Evolutionary conservation across 1,140 invertebrate species (phyloP).

Genomic region (Pemphigus obesinymphae): DNA sequence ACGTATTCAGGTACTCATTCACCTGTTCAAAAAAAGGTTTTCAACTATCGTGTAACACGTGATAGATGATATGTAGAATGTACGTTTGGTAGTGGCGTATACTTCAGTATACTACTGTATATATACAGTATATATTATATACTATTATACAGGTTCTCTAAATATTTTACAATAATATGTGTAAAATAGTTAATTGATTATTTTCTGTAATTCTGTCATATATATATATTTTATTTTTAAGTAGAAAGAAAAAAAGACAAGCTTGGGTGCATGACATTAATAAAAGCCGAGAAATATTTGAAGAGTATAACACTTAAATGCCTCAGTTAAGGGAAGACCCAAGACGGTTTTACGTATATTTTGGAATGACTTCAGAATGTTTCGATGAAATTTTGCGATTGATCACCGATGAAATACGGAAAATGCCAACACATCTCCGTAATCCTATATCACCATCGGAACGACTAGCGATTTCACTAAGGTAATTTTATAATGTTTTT

Average conservation of each 20-base stretch:
- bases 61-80: conserved; percentile 51
- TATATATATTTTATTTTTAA: not conserved
- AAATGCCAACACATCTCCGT: not conserved
- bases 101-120: too few species aligned
- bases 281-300: not conserved
- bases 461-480: not conserved
- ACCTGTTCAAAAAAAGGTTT: conserved; percentile 47
- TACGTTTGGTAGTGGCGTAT: conserved; percentile 50
- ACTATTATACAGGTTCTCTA: too few species aligned
- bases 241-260: not conserved
- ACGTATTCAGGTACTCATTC: conserved; percentile 44
- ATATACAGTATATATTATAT: too few species aligned
- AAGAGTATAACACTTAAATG: not conserved
- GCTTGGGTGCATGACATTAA: not conserved
- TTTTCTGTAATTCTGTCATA: too few species aligned
- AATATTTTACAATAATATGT: too few species aligned
- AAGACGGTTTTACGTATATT: not conserved
- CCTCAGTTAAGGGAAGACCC: not conserved
- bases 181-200: too few species aligned
- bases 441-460: not conserved
- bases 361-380: not conserved
- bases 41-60: conserved; percentile 49
- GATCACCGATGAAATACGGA: not conserved
- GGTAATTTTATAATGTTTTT: not conserved
- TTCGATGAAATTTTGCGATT: not conserved